Base-by-base conservation (phyloP, 53 echinoderm and acorn worm genomes). In the Arbacia lixula region DNA sequence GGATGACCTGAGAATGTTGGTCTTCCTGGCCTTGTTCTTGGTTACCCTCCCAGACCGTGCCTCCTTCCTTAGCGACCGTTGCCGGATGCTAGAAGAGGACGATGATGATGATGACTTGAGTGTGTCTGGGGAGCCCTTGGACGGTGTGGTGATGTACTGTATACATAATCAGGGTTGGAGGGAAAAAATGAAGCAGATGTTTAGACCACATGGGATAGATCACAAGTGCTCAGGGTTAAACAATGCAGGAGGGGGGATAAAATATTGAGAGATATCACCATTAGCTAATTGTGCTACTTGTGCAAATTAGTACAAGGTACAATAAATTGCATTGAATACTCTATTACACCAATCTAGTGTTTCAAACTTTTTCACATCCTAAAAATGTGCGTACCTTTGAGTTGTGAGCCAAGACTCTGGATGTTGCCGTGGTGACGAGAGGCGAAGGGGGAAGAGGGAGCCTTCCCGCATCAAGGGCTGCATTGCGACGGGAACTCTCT, bases 381-480 rank as follows among this genome's bases (percentile, higher is more conserved):
- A n/a, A n/a, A n/a, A n/a, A n/a, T n/a, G 37, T 2, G 20, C 87
- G 58, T 75, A 95, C 95, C 86, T 95, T 99, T 11, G 92, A 90
- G 27, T 92, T 84, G 19, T 88, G 57, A 19, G 71, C 66, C 36
- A 94, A 73, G 3, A 99, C 92, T 85, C 83, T 95, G 22, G 99
- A 99, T n/a, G 95, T 71, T 53, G 99, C 88, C 21, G 92, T 91
- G 27, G 94, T 95, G 37, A 99, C 99, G 10, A 99, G 91, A 6
- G 99, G 99, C 8, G 99, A 99, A 36, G 90, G 90, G n/a, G 89
- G 86, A 42, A 91, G 76, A 1, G 33, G 72, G 19, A 39, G 42
- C 34, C 56, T 76, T 32, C 24, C 34, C 24, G 55, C 14, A 24
- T 76, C 76, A 11, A 31, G n/a, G 35, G 76, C n/a, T 1, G n/a